phyloP scores from a whole-genome alignment of 2,888 invertebrate genomes.

The Caenorhabditis sp. region DNA sequence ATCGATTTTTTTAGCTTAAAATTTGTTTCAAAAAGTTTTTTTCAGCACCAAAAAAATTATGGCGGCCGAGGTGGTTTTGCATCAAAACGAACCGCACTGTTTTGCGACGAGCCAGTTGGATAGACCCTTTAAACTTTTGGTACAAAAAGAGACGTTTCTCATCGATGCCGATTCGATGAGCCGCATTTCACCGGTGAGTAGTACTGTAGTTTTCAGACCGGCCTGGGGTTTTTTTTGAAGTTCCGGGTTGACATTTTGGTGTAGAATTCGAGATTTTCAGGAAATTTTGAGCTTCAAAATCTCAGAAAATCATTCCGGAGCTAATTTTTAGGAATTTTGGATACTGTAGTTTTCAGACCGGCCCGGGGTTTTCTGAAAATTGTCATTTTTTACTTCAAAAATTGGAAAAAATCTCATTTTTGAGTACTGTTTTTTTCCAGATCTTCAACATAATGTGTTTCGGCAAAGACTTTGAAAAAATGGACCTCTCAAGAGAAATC shows the following conservation, averaged over 20 bases:
- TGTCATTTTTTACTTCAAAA: not conserved
- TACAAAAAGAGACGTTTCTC: slow-evolving; percentile 47
- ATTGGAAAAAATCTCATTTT: not conserved
- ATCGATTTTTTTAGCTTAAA: too few relatives aligned
- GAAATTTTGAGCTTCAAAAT: too few relatives aligned
- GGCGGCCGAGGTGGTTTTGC: slow-evolving; percentile 48
- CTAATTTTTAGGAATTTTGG: not conserved
- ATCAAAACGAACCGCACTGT: slow-evolving; percentile 34
- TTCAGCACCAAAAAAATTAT: slow-evolving; percentile 18
- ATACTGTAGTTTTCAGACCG: too few relatives aligned
- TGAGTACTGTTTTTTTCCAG: slow-evolving; percentile 25
- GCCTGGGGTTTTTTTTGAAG: too few relatives aligned
- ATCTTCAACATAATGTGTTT: slow-evolving; percentile 66
- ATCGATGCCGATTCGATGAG: slow-evolving; percentile 56
- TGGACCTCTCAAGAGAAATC: slow-evolving; percentile 62
- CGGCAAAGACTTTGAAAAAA: slow-evolving; percentile 64
- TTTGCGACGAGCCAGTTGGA: slow-evolving; percentile 49
- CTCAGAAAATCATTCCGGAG: too few relatives aligned
- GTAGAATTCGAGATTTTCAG: too few relatives aligned
- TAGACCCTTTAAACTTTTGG: slow-evolving; percentile 55
- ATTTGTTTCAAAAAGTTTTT: too few relatives aligned
- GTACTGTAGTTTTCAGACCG: not conserved
- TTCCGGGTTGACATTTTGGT: too few relatives aligned
- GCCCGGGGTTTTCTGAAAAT: too few relatives aligned
- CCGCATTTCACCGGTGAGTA: slow-evolving; percentile 50